phyloP scores from a whole-genome alignment of 2,888 invertebrate species.

The Meteorus colon region DNA sequence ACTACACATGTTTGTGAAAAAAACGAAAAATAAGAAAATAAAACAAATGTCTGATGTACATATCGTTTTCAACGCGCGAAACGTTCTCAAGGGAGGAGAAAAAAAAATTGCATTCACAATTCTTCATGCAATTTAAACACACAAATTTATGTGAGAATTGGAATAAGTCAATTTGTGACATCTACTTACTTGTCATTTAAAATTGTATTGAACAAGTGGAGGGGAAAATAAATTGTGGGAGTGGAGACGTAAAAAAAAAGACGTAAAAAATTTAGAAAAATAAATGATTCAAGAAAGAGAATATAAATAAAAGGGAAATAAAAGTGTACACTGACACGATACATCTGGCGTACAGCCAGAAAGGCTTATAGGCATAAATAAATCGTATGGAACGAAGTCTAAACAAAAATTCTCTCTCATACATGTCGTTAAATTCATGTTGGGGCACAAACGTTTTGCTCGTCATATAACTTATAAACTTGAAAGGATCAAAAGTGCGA shows the following conservation, averaged over 20 bases:
- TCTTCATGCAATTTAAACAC: slow-evolving; percentile 6
- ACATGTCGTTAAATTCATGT: slow-evolving; percentile 18
- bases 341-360: slow-evolving; percentile 37
- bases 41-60: neutral
- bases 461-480: slow-evolving; percentile 4
- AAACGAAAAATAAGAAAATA: neutral
- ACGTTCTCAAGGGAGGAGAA: neutral
- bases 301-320: slow-evolving; percentile 15
- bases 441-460: slow-evolving; percentile 14
- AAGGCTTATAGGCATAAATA: slow-evolving; percentile 25
- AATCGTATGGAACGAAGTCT: slow-evolving; percentile 27
- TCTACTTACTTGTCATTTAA: neutral
- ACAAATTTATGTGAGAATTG: neutral
- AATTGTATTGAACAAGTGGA: neutral
- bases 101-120: slow-evolving; percentile 6
- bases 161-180: neutral
- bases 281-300: neutral
- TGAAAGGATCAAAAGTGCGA: neutral
- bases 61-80: neutral
- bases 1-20: slow-evolving; percentile 21
- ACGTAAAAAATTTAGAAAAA: neutral
- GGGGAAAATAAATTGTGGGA: neutral
- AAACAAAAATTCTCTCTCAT: slow-evolving; percentile 31
- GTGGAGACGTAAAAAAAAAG: neutral
- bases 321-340: slow-evolving; percentile 17